Evolutionary conservation across 2,113 vertebrate species (phyloP), one percentile per base, ranked within the genome.

Genomic region (Rhadina sibilatrix): DNA sequence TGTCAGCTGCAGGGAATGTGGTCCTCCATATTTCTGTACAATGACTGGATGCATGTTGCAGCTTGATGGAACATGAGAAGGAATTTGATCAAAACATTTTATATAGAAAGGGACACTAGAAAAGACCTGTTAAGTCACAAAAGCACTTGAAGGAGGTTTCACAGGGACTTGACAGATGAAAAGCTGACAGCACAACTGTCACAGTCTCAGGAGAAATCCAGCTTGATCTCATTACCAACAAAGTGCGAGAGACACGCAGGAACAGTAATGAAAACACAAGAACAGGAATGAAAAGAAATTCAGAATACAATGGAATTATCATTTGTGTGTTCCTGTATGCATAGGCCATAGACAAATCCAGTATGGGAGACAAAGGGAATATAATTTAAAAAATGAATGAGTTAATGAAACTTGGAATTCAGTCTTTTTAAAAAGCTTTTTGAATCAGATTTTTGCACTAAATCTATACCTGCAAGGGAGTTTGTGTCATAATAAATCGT

Each of bases 171-270:
- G 66, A 70, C 23, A 91, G 90, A 77, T 84, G 83, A 90, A 92
- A 93, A 94, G 54, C 42, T 90, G 79, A 59, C 53, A 46, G 25
- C 38, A 82, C 49, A 68, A 37, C 79, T 81, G 87, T 88, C 77
- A 69, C 53, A 53, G 20, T 76, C 69, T 83, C 75, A 44, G 68
- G 8, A 83, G 89, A 96, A 88, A 94, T 87, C 28, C 75, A 74
- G 38, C 22, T 84, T 97, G 91, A 93, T 95, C 76, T 93, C 68
- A 84, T 93, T 94, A 92, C 78, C 50, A 84, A 79, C 33, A 89
- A 90, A 95, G 33, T 81, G 20, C 7, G 50, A 64, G 72, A 90
- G 28, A 52, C 3, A n/a, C n/a, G 40, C 2, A 38, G 40, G 35
- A 68, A 40, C 24, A 61, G 10, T 69, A 38, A 74, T 35, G 22